phyloP scores from a whole-genome alignment of 2,113 vertebrate species.

The Elephantulus edwardii region DNA sequence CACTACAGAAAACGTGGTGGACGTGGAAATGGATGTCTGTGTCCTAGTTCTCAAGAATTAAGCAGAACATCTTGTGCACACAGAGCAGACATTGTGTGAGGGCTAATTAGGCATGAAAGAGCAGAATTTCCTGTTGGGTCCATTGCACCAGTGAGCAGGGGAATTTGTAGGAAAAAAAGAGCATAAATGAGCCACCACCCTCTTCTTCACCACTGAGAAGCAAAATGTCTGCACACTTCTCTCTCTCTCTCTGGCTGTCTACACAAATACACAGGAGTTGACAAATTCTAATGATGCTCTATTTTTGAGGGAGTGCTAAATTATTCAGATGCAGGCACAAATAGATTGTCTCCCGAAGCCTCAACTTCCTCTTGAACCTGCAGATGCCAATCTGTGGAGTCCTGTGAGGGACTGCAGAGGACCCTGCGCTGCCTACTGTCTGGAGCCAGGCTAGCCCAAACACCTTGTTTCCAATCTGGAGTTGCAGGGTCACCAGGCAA shows the following conservation, averaged over 20 bases:
- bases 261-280: slow-evolving; percentile 51
- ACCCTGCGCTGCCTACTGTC: background rate
- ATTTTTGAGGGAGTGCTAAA: slow-evolving; percentile 75
- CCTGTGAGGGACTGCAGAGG: background rate
- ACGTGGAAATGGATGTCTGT: background rate
- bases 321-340: slow-evolving; percentile 78
- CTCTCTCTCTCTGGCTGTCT: background rate
- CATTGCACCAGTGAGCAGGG: background rate
- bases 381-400: slow-evolving; percentile 24
- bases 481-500: background rate
- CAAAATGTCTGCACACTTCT: background rate
- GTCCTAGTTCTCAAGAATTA: background rate
- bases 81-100: background rate
- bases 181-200: background rate
- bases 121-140: background rate
- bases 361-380: slow-evolving; percentile 21
- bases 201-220: background rate
- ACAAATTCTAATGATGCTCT: slow-evolving; percentile 70
- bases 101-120: background rate
- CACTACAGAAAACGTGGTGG: background rate
- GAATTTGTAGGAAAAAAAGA: background rate
- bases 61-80: fast-evolving
- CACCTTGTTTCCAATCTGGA: background rate
- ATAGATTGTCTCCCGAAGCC: slow-evolving; percentile 66
- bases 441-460: background rate